phyloP scores from a whole-genome alignment of 2,113 vertebrate species.

The Rhegmatorhina hoffmannsi region DNA sequence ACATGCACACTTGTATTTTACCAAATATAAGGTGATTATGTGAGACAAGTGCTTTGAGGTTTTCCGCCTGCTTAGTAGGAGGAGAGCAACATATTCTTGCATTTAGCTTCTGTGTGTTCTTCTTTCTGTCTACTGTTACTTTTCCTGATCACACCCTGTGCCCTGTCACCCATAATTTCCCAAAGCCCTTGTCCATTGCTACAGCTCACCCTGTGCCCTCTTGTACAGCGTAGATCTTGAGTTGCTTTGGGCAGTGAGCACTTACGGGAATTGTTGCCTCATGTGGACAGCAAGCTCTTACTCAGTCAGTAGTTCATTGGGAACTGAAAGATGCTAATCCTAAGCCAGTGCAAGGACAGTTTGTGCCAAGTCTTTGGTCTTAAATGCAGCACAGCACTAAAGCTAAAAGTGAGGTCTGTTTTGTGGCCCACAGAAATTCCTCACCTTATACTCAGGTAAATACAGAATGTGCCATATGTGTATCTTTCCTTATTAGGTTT shows the following conservation, averaged over 20 bases:
- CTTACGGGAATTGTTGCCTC: not conserved
- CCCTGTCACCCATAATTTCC: not conserved
- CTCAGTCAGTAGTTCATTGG: not conserved
- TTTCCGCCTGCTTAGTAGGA: fast-evolving
- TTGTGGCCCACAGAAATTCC: not conserved
- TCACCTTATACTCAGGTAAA: not conserved
- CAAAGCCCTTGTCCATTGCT: not conserved
- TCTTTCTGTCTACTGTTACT: not conserved
- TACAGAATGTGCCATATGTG: not conserved
- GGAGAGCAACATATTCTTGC: not conserved
- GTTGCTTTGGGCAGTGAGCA: not conserved
- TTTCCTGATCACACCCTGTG: not conserved
- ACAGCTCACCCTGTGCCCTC: not conserved
- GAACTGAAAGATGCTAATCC: not conserved
- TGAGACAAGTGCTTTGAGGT: not conserved
- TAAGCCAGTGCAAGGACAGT: not conserved
- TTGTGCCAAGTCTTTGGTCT: not conserved
- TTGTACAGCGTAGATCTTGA: not conserved
- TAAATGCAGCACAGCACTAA: not conserved
- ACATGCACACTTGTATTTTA: not conserved
- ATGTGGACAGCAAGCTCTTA: not conserved
- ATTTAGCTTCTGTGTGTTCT: not conserved
- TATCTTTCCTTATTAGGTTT: not conserved
- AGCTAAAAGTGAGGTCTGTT: not conserved
- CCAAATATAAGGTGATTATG: not conserved